These are phyloP conservation scores for Macropis europaea DNA, from an alignment of 2,888 invertebrate species.

Conservation along the genomic window DNA sequence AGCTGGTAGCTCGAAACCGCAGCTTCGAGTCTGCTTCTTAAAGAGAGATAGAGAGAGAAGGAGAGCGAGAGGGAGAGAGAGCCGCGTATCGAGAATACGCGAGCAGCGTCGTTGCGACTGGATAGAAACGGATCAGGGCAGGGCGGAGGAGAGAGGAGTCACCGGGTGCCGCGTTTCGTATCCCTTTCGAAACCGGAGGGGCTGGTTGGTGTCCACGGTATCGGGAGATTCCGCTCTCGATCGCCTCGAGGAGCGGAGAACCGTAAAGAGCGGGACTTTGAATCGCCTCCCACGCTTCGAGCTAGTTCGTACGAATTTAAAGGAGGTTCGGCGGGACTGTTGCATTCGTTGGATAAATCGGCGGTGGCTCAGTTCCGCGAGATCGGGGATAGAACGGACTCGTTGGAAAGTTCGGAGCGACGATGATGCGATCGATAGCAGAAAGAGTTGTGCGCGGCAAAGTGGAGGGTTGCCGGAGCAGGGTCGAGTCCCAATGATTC, in stretches of 20 bases:
- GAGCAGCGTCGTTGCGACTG: neutral
- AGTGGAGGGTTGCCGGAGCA: constrained; percentile 43
- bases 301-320: constrained; percentile 33
- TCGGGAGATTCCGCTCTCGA: neutral
- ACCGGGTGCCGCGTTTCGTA: too few species aligned
- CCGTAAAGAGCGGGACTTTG: neutral
- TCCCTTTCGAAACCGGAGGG: too few species aligned
- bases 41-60: too few species aligned
- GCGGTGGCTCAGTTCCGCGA: constrained; percentile 28
- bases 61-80: too few species aligned
- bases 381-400: constrained; percentile 46
- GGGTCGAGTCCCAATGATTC: constrained; percentile 57
- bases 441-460: constrained; percentile 43
- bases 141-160: too few species aligned
- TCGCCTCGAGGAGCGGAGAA: neutral
- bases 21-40: constrained; percentile 21
- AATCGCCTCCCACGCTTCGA: neutral
- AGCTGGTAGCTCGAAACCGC: constrained; percentile 38
- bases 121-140: neutral
- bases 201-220: too few species aligned
- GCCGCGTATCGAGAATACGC: neutral
- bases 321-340: constrained; percentile 28
- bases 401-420: constrained; percentile 35
- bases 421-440: constrained; percentile 54
- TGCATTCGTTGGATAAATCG: constrained; percentile 40